A percentile compares a stretch with the other conserved stretches of the same genome.
phyloP scores from a whole-genome alignment of 2,888 invertebrate species.

The Carcina quercana region DNA sequence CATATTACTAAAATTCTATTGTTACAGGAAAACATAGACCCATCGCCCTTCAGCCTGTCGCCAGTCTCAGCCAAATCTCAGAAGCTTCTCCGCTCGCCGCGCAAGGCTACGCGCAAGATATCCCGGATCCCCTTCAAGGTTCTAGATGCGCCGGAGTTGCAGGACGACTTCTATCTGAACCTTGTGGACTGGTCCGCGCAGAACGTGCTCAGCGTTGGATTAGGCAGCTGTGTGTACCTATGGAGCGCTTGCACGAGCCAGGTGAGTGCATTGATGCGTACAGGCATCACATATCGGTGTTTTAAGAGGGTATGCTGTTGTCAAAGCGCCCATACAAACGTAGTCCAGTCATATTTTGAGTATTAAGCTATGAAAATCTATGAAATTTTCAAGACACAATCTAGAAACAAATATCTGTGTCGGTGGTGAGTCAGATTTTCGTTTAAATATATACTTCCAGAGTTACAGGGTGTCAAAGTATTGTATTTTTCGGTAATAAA shows the following conservation, averaged over 20 bases:
- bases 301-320: too few species aligned
- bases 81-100: slow-evolving; percentile 92
- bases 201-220: slow-evolving; percentile 97
- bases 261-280: slow-evolving; percentile 51
- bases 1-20: too few species aligned
- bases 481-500: too few species aligned
- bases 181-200: slow-evolving; percentile 99
- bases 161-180: slow-evolving; percentile 99
- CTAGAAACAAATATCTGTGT: too few species aligned
- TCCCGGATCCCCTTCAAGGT: slow-evolving; percentile 99
- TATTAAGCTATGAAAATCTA: too few species aligned
- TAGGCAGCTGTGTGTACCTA: slow-evolving; percentile 97
- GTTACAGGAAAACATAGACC: slow-evolving; percentile 84
- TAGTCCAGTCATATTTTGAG: too few species aligned
- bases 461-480: too few species aligned
- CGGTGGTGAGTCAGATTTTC: too few species aligned
- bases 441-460: too few species aligned
- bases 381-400: too few species aligned
- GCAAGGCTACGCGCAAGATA: slow-evolving; percentile 98
- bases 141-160: slow-evolving; percentile 95
- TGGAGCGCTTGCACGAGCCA: slow-evolving; percentile 99
- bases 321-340: too few species aligned
- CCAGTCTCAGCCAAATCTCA: slow-evolving; percentile 97
- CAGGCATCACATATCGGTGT: too few species aligned
- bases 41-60: slow-evolving; percentile 94